Percentiles rank a stretch among this genome's conserved stretches.
These are phyloP conservation scores for Scaptomyza flava DNA, from an alignment of 2,888 invertebrate species.

Conservation along the genomic window DNA sequence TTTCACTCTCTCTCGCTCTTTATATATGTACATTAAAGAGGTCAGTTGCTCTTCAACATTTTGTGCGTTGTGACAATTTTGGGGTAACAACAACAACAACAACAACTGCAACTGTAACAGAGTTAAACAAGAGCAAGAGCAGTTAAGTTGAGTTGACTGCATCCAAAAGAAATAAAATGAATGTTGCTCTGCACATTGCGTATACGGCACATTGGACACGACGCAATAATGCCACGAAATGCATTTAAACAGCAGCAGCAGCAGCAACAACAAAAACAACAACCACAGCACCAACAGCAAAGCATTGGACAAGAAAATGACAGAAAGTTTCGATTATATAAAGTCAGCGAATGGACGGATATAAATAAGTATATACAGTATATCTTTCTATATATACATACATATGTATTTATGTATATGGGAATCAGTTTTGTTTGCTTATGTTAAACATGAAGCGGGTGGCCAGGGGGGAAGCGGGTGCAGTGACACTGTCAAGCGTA, in stretches of 20 bases:
- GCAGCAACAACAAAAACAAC: conserved; percentile 5
- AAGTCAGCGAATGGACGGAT: conserved; percentile 41
- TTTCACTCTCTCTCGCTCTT: not conserved
- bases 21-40: conserved; percentile 44
- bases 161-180: conserved; percentile 36
- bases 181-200: conserved; percentile 59
- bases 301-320: conserved; percentile 66
- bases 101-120: conserved; percentile 21
- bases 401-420: conserved; percentile 6
- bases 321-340: conserved; percentile 76
- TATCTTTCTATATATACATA: not conserved
- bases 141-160: conserved; percentile 19
- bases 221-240: conserved; percentile 67
- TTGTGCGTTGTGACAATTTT: conserved; percentile 69
- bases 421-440: conserved; percentile 23
- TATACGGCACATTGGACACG: conserved; percentile 67
- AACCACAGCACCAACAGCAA: conserved; percentile 21
- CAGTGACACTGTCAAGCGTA: conserved; percentile 69
- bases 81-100: conserved; percentile 42
- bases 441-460: not conserved
- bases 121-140: conserved; percentile 17
- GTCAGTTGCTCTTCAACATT: conserved; percentile 62
- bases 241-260: conserved; percentile 58
- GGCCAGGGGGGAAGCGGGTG: conserved; percentile 40
- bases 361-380: not conserved